phyloP scores from a whole-genome alignment of 2,888 invertebrate genomes.

The Mamestra brassicae region DNA sequence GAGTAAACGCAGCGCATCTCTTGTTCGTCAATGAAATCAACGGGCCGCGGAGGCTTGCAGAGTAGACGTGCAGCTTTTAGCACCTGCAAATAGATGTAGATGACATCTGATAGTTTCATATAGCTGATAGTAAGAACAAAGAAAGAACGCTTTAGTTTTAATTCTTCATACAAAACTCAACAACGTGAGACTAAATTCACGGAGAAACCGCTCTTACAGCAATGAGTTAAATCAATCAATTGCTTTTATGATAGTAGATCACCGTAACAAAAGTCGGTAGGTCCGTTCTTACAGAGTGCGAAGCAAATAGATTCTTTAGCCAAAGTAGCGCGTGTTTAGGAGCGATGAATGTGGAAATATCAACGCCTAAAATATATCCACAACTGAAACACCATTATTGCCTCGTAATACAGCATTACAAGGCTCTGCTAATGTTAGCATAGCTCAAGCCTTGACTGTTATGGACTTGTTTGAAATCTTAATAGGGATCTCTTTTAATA shows the following conservation, averaged over 20 bases:
- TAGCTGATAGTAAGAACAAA: no score
- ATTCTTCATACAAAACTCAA: not conserved
- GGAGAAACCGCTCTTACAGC: not conserved
- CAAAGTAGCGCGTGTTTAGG: constrained; percentile 54
- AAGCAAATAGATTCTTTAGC: constrained; percentile 44
- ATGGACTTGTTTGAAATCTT: constrained; percentile 50
- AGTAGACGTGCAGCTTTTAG: constrained; percentile 91
- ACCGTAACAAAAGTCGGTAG: not conserved
- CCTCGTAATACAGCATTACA: constrained; percentile 42
- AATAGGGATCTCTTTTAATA: constrained; percentile 57
- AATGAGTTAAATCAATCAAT: not conserved
- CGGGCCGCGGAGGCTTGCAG: constrained; percentile 86
- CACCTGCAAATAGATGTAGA: constrained; percentile 76
- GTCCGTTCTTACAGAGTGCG: not conserved
- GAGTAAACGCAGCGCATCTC: constrained; percentile 94
- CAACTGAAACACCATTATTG: constrained; percentile 51
- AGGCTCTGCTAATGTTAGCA: constrained; percentile 29
- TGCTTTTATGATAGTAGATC: not conserved
- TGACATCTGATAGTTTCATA: not conserved
- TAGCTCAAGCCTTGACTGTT: constrained; percentile 47
- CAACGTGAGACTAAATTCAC: not conserved
- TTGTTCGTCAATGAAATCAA: constrained; percentile 92
- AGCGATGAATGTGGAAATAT: constrained; percentile 52
- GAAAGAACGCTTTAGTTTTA: not conserved
- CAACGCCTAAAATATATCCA: constrained; percentile 37